Evolutionary conservation across 2,113 vertebrate species (phyloP), one percentile per base, ranked within the genome.

Genomic region (Hippocampus comes): DNA sequence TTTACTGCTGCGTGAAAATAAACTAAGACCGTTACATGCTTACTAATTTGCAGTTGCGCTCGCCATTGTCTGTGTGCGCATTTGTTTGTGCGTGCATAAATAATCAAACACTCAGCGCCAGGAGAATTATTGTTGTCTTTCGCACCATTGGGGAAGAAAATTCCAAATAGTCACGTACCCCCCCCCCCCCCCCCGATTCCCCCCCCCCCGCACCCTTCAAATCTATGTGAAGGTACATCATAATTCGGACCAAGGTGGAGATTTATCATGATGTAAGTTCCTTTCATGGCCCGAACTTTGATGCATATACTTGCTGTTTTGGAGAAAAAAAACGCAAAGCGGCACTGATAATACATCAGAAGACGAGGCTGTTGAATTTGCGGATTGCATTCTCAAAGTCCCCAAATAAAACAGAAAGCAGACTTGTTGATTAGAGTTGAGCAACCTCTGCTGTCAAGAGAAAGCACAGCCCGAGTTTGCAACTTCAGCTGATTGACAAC

Each of bases 401-500:
- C n/a, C 43, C 43, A 14, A 42, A 63, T 21, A 42, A 63, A 18
- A 4, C 18, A 21, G 3, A 46, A 9, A 48, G 10, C 15, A 49
- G 17, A 21, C 9, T 25, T 15, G 63, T 66, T 65, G n/a, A 4
- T 65, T 66, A 25, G n/a, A 69, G 27, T 69, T 69, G 30, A 56
- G 67, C 51, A 66, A 66, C 42, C 63, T 66, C 63, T 66, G 63
- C 63, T 66, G 63, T 9, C 42, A 66, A 9, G 10, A 63, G 57
- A 27, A 25, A 60, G 57, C 14, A 63, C 60, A 34, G 27, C 15
- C 27, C 27, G 25, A 59, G 56, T 23, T 25, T 27, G 56, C 2
- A 15, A 15, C 14, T 61, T 15, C 27, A 61, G 27, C 59, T 34
- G 25, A 59, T 14, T 30, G 14, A 27, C 25, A 21, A 18, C 14